Base-by-base conservation (phyloP, 2,888 invertebrate genomes). In the Coenonympha arcania region DNA sequence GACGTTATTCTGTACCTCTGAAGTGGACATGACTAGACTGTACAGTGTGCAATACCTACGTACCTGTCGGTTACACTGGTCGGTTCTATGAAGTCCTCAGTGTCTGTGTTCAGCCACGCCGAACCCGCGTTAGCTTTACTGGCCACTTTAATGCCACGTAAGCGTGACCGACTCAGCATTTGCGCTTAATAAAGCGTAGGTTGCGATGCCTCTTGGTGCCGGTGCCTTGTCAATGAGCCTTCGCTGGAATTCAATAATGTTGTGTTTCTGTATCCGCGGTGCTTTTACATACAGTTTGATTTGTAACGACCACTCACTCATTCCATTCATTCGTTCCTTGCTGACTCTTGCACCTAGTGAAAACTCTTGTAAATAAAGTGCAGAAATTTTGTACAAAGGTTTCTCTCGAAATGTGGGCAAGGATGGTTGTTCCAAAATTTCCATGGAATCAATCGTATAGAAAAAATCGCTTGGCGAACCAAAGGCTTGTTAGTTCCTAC, bases 41-140 rank as follows among this genome's bases (percentile, higher is more conserved):
- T 11, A 15, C 24, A 24, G 18, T 28, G 11, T 11, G 11, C 18
- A 26, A 16, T 45, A 6, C 5, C 13, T 33, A 15, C n/a, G 39
- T 36, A 39, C 9, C 20, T 36, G 30, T 44, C 19, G 33, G 19
- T 46, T 66, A 63, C 72, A 68, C 67, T 64, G 60, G 67, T 39
- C 56, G 66, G 66, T 75, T 74, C 72, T 68, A 61, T 72, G 73
- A 76, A 75, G 66, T 50, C 33, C 48, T 50, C 67, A 61, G 49
- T 63, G 68, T 54, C 56, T 63, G 65, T 68, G 67, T 56, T 58
- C 58, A 56, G 51, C 54, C 58, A 52, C 63, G 59, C 57, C 55
- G 58, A 57, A 60, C 62, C 55, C 63, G 57, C 58, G 63, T 66
- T 66, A 67, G 63, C 65, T 52, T 57, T 62, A 59, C 63, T 55